Percentiles rank a stretch among this genome's conserved stretches.
Evolutionary conservation across 2,888 invertebrate species (phyloP).

Genomic region (Loripinus fragilis): DNA sequence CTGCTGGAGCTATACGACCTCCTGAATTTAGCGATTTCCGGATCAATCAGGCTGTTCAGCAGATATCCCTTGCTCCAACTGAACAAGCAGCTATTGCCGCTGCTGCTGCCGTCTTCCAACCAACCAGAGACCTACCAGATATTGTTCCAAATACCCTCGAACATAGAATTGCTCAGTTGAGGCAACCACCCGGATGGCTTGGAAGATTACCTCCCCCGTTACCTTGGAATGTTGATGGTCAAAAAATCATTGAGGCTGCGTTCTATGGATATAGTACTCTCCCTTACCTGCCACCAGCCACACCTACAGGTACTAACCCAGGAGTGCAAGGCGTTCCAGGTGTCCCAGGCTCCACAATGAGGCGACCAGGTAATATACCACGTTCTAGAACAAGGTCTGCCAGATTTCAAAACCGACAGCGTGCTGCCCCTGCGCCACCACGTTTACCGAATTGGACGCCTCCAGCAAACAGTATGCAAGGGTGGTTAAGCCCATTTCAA

Average conservation of each 20-base stretch:
- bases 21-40: constrained; percentile 38
- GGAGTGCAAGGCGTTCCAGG: too few relatives aligned
- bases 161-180: constrained; percentile 40
- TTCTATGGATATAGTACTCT: constrained; percentile 41
- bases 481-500: background rate
- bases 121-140: constrained; percentile 46
- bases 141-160: constrained; percentile 43
- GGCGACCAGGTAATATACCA: constrained; percentile 4
- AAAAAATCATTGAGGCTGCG: constrained; percentile 36
- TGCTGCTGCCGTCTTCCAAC: constrained; percentile 39
- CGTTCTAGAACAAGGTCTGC: background rate
- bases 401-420: background rate
- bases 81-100: constrained; percentile 38
- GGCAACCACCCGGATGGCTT: constrained; percentile 33
- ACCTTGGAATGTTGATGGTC: constrained; percentile 41
- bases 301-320: background rate
- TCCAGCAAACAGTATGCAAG: background rate
- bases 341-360: background rate
- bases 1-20: background rate
- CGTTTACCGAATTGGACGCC: background rate
- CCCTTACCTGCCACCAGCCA: background rate
- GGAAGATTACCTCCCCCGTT: constrained; percentile 40
- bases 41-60: constrained; percentile 39
- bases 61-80: constrained; percentile 41
- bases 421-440: background rate